A percentile compares a stretch with the other conserved stretches of the same genome.
phyloP scores from a whole-genome alignment of 1,140 invertebrate species.

The Ericerus pela region DNA sequence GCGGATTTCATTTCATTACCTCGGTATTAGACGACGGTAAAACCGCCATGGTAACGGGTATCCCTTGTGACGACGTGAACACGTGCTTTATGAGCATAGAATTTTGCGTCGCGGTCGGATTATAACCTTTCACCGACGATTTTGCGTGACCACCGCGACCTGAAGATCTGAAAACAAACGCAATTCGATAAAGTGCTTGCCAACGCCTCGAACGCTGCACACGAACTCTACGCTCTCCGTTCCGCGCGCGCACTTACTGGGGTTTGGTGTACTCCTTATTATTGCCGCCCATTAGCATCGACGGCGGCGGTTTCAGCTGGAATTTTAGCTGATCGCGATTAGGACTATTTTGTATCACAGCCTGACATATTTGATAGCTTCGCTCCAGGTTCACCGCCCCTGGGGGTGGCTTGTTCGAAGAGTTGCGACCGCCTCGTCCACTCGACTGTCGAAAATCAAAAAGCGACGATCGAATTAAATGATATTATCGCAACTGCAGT shows the following conservation, averaged over 20 bases:
- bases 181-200: not conserved
- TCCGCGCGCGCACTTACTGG: not conserved
- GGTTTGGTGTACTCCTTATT: conserved; percentile 4
- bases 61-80: conserved; percentile 37
- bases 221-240: not conserved
- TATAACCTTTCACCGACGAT: not conserved
- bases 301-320: conserved; percentile 66
- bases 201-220: not conserved
- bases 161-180: not conserved
- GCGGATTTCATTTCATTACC: conserved; percentile 16
- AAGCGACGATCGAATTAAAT: not conserved
- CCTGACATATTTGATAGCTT: conserved; percentile 91
- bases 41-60: conserved; percentile 40
- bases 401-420: conserved; percentile 56
- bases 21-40: conserved; percentile 32
- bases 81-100: conserved; percentile 42
- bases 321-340: conserved; percentile 73
- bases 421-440: conserved; percentile 33
- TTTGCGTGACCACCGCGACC: not conserved
- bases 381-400: conserved; percentile 80
- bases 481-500: not conserved
- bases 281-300: conserved; percentile 41
- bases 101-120: conserved; percentile 23
- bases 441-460: not conserved
- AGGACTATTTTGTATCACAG: conserved; percentile 81